Percentiles rank a stretch among this genome's conserved stretches.
Conservation (phyloP, 2,888 invertebrate species). For the Acronicta aceris region DNA sequence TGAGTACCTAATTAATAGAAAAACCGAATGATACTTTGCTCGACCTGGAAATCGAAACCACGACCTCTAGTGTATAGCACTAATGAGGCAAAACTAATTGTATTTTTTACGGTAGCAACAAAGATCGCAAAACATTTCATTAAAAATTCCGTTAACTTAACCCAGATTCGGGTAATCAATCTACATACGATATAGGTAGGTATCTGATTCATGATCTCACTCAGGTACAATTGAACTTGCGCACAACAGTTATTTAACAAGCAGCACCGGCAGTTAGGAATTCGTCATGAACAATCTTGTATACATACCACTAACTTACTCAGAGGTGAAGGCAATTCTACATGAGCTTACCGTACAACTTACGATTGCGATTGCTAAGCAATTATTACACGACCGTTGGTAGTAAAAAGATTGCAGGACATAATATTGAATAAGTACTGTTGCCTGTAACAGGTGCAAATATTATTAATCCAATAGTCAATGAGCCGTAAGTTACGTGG, state of each 20-base stretch:
- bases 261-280: constrained; percentile 29
- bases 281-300: constrained; percentile 43
- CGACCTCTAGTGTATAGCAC: too few relatives aligned
- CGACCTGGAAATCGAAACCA: too few relatives aligned
- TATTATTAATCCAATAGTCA: too few relatives aligned
- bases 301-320: constrained; percentile 14
- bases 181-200: constrained; percentile 4
- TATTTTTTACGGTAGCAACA: background rate
- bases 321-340: constrained; percentile 9
- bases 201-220: constrained; percentile 33
- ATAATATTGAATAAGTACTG: too few relatives aligned
- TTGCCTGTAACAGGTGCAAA: too few relatives aligned
- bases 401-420: too few relatives aligned
- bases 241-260: constrained; percentile 40
- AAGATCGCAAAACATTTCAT: background rate
- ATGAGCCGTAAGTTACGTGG: too few relatives aligned
- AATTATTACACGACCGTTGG: background rate
- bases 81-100: too few relatives aligned
- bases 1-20: too few relatives aligned
- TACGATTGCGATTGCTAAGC: background rate
- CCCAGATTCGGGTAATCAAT: constrained; percentile 25
- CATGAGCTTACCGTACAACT: constrained; percentile 9
- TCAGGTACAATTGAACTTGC: constrained; percentile 26
- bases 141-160: constrained; percentile 23
- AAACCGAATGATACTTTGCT: too few relatives aligned